phyloP scores from a whole-genome alignment of 1,140 invertebrate species.

The roundworm (Caenorhabditis elegans) region DNA sequence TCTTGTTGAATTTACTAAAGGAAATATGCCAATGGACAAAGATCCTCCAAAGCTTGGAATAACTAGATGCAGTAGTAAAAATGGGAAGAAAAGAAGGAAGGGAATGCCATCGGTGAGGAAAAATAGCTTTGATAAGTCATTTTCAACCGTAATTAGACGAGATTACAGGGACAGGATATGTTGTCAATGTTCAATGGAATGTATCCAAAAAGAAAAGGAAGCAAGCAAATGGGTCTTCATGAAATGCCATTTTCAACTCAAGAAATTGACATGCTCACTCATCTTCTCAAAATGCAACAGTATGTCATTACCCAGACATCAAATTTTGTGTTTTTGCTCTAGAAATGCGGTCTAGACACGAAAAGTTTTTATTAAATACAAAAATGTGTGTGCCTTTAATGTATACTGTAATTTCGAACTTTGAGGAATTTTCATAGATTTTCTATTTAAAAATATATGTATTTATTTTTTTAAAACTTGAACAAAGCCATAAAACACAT shows the following conservation, averaged over 20 bases:
- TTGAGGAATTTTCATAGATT: background rate
- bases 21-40: conserved; percentile 67
- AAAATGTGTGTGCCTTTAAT: no score
- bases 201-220: background rate
- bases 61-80: background rate
- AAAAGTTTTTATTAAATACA: no score
- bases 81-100: background rate
- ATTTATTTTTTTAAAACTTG: no score
- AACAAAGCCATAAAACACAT: no score
- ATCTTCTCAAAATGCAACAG: conserved; percentile 32
- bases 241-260: conserved; percentile 64
- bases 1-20: conserved; percentile 86
- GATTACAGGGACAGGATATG: background rate
- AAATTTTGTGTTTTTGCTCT: no score
- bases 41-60: background rate
- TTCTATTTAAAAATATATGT: no score
- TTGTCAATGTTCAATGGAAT: conserved; percentile 56
- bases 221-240: conserved; percentile 63
- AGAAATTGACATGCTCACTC: conserved; percentile 58
- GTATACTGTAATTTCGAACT: background rate
- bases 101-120: background rate
- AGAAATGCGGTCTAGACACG: no score
- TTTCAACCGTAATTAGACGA: background rate
- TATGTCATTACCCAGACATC: background rate
- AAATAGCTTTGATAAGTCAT: no score